Evolutionary conservation across 2,888 invertebrate species (phyloP), one percentile per base, ranked within the genome.

Genomic region (Acrocyrtus sp.): DNA sequence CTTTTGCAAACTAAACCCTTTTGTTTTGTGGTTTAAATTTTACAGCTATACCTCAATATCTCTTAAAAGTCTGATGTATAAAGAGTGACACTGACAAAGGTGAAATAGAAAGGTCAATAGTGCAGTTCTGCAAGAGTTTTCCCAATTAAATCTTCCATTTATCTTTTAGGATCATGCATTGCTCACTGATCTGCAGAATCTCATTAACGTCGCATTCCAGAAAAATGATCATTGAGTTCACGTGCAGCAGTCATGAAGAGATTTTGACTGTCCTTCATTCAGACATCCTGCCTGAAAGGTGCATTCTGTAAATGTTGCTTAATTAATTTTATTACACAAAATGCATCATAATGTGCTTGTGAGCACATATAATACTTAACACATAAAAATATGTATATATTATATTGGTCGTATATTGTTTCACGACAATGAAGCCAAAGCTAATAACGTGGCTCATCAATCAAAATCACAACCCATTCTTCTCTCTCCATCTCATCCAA

Each of bases 381-480:
- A n/a, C n/a, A n/a, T n/a, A n/a, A n/a, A n/a, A n/a, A n/a, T n/a
- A n/a, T n/a, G n/a, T n/a, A n/a, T n/a, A n/a, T 12, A 39, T 6
- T 39, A 39, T 39, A 39, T 39, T 39, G 15, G 48, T 50, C 47
- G 57, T 56, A 48, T 60, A 62, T 62, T 62, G 62, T 70, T 70
- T 68, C 67, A 61, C 72, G 74, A 54, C 60, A 58, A 67, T 63
- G 48, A 51, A 74, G 74, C 73, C 78, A 47, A 72, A 78, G 77
- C 77, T 78, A 77, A 78, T 78, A 79, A 74, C 72, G 72, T 57
- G 74, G 60, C 78, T 78, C 79, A 79, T 79, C 78, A 78, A 79
- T 79, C 79, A 79, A 79, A 79, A 77, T 79, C 79, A 79, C 60
- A 76, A 77, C 70, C 78, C 78, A 75, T 78, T 77, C 72, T 74